Evolutionary conservation across 1,140 invertebrate genomes (phyloP).

Genomic region (Nylanderia fulva): DNA sequence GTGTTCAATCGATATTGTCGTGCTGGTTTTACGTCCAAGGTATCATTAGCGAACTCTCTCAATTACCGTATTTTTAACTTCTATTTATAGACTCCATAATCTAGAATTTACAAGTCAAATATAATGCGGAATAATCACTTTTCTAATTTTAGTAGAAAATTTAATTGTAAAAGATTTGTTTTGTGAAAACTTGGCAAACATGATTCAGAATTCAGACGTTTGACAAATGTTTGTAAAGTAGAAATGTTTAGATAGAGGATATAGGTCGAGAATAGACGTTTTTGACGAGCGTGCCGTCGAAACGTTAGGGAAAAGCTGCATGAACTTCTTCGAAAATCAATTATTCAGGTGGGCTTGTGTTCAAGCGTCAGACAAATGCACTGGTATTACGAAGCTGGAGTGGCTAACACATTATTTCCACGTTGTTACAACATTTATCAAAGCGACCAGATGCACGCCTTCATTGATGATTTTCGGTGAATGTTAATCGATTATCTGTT

Average conservation of each 20-base stretch:
- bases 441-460: constrained; percentile 94
- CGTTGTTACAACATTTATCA: constrained; percentile 95
- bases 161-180: background rate
- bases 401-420: constrained; percentile 93
- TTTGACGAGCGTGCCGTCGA: constrained; percentile 23
- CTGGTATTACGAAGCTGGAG: constrained; percentile 94
- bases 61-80: background rate
- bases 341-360: constrained; percentile 89
- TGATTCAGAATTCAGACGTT: background rate
- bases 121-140: background rate
- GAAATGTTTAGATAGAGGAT: constrained; percentile 36
- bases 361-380: constrained; percentile 94
- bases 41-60: constrained; percentile 78
- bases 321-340: constrained; percentile 66
- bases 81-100: background rate
- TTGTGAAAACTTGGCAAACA: background rate
- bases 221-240: background rate
- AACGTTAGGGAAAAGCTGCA: constrained; percentile 25
- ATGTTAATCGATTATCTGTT: background rate
- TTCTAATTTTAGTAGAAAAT: background rate
- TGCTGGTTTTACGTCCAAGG: constrained; percentile 96
- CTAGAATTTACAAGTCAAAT: background rate
- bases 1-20: constrained; percentile 92
- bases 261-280: background rate
- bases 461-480: constrained; percentile 93